These are phyloP conservation scores for Phorcus lineatus DNA, from an alignment of 2,888 invertebrate species.

Conservation along the genomic window DNA sequence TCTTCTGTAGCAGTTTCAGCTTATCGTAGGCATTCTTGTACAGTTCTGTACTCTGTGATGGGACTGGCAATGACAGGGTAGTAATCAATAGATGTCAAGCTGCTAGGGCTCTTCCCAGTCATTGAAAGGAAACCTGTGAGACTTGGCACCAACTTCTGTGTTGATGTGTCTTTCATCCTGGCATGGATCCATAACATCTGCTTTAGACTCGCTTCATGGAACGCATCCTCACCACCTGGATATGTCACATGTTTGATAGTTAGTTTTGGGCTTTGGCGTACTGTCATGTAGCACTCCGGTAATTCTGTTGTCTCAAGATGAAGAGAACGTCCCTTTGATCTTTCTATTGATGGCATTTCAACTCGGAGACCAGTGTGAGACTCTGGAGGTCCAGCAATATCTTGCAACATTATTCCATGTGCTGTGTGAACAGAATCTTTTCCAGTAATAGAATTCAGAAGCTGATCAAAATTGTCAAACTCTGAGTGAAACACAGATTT, in stretches of 20 bases:
- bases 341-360: constrained; percentile 13
- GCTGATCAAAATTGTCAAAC: constrained; percentile 52
- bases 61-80: constrained; percentile 46
- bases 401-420: constrained; percentile 57
- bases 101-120: constrained; percentile 36
- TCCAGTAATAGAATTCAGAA: constrained; percentile 43
- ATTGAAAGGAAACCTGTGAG: constrained; percentile 44
- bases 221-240: background rate
- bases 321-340: background rate
- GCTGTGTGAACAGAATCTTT: constrained; percentile 46
- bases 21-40: constrained; percentile 40
- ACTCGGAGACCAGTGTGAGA: background rate
- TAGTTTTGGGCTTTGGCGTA: constrained; percentile 23
- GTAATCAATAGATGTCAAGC: constrained; percentile 47
- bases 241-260: constrained; percentile 21
- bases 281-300: constrained; percentile 9
- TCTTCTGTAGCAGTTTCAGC: constrained; percentile 32
- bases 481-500: constrained; percentile 51
- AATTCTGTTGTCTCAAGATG: background rate
- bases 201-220: background rate
- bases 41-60: constrained; percentile 47
- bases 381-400: constrained; percentile 23
- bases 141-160: constrained; percentile 37
- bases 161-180: background rate
- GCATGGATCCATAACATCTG: background rate